phyloP scores from a whole-genome alignment of 2,113 vertebrate species.

The Hiodon tergisus region DNA sequence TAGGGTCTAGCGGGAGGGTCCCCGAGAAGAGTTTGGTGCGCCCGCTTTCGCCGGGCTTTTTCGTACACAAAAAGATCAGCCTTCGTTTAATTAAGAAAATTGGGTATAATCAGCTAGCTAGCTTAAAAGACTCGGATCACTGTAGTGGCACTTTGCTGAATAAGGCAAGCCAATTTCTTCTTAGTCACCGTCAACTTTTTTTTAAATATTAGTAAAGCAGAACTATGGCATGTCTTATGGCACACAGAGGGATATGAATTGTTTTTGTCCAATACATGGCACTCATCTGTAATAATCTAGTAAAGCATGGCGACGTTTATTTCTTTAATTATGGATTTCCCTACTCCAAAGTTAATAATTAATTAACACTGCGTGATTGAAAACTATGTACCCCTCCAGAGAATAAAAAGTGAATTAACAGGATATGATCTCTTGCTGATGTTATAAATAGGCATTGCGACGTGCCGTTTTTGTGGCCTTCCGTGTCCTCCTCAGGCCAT shows the following conservation, averaged over 20 bases:
- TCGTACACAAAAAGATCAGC: slow-evolving; percentile 72
- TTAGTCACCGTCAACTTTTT: no score
- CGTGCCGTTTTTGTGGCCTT: slow-evolving; percentile 46
- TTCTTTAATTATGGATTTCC: no score
- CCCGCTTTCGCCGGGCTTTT: slow-evolving; percentile 52
- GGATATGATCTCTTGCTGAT: slow-evolving; percentile 10
- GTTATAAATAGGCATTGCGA: slow-evolving; percentile 40
- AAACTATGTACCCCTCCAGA: slow-evolving; percentile 32
- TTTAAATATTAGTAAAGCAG: no score
- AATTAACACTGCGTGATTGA: slow-evolving; percentile 20
- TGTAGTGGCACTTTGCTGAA: no score
- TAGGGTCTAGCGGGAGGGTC: slow-evolving; percentile 67
- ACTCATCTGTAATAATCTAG: no score
- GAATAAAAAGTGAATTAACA: slow-evolving; percentile 49
- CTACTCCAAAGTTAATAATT: not conserved
- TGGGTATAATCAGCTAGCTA: no score
- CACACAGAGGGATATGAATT: no score
- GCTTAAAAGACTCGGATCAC: no score
- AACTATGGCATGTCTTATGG: no score
- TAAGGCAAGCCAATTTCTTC: no score
- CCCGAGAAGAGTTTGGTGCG: slow-evolving; percentile 60
- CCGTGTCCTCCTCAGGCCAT: slow-evolving; percentile 54
- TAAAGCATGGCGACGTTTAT: no score
- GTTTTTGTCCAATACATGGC: no score
- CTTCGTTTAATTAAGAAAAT: slow-evolving; percentile 85